phyloP scores from a whole-genome alignment of 2,888 invertebrate species.

The Rugalucina vietnamica region DNA sequence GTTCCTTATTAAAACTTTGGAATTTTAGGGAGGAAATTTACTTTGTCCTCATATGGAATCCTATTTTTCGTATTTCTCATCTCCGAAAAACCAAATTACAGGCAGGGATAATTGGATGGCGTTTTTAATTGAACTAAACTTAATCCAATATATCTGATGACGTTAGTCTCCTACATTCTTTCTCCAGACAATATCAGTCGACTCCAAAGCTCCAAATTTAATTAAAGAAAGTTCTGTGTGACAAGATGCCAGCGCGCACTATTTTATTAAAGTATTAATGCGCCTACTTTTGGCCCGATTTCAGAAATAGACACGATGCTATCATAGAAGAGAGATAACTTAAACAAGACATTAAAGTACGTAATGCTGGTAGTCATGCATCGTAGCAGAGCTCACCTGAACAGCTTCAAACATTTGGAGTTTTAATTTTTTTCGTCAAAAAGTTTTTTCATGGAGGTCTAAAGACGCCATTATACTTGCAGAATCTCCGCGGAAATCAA shows the following conservation, averaged over 20 bases:
- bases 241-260: slow-evolving; percentile 12
- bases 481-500: not conserved
- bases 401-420: no score
- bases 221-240: slow-evolving; percentile 11
- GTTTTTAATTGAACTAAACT: slow-evolving; percentile 13
- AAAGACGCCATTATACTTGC: no score
- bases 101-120: not conserved
- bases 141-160: slow-evolving; percentile 7
- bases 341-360: no score
- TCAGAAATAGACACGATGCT: no score
- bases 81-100: slow-evolving; percentile 2
- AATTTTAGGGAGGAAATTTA: not conserved
- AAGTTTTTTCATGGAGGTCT: no score
- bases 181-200: slow-evolving; percentile 8
- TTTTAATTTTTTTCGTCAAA: no score
- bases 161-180: not conserved
- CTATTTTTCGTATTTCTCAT: not conserved
- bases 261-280: slow-evolving; percentile 7
- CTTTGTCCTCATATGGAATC: not conserved
- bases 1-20: not conserved
- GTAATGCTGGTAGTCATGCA: no score
- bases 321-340: no score
- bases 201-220: not conserved
- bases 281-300: no score
- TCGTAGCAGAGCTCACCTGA: no score